These are phyloP conservation scores for Rhopalosiphum nymphaeae DNA, from an alignment of 2,888 invertebrate species.

Conservation along the genomic window DNA sequence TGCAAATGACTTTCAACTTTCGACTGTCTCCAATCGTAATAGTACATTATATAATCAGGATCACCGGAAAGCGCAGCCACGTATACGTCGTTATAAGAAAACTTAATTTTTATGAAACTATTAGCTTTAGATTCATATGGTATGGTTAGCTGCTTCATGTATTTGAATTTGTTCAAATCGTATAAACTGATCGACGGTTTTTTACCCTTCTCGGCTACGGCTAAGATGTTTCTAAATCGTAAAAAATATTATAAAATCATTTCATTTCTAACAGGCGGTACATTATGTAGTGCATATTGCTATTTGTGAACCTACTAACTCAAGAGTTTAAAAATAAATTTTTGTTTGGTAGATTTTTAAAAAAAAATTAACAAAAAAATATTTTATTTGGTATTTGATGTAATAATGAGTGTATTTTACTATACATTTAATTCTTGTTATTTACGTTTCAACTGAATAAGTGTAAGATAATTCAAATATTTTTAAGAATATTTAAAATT, in stretches of 20 bases:
- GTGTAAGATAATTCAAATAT: too few relatives aligned
- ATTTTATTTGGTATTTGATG: too few relatives aligned
- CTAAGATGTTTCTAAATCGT: conserved; percentile 75
- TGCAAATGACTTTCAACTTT: conserved; percentile 82
- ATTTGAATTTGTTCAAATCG: conserved; percentile 79
- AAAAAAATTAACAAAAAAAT: too few relatives aligned
- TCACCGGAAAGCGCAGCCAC: conserved; percentile 84
- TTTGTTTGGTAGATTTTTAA: too few relatives aligned
- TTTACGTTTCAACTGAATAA: too few relatives aligned
- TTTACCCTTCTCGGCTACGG: conserved; percentile 71
- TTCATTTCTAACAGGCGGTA: background rate
- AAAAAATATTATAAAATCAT: background rate
- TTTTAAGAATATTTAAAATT: too few relatives aligned
- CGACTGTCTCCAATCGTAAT: conserved; percentile 86
- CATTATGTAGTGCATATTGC: background rate
- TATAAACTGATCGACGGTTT: conserved; percentile 80
- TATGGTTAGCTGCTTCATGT: conserved; percentile 77
- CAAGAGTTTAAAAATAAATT: too few relatives aligned
- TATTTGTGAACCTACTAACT: background rate
- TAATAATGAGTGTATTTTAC: too few relatives aligned
- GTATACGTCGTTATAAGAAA: conserved; percentile 86
- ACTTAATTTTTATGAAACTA: conserved; percentile 80
- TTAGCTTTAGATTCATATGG: conserved; percentile 75
- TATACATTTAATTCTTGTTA: too few relatives aligned
- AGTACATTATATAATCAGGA: conserved; percentile 85